Conservation (phyloP, 1,140 invertebrate genomes). For the Drosophila rufa region DNA sequence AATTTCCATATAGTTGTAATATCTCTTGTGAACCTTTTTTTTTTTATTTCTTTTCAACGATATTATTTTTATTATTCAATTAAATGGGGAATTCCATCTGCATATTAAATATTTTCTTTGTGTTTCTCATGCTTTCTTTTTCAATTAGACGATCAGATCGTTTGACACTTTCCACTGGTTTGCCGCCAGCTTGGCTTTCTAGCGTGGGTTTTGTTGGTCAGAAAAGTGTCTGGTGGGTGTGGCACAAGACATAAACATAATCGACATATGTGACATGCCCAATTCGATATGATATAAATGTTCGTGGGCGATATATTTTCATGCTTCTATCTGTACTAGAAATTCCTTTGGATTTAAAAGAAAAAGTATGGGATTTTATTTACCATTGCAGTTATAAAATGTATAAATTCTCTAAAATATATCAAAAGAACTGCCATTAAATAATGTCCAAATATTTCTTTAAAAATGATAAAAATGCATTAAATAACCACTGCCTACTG, state of each 20-base stretch:
- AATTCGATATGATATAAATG: slow-evolving; percentile 10
- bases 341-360: background rate
- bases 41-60: slow-evolving; percentile 8
- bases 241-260: slow-evolving; percentile 6
- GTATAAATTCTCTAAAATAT: no score
- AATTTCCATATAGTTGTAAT: slow-evolving; percentile 31
- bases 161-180: slow-evolving; percentile 56
- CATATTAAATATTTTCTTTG: slow-evolving; percentile 26
- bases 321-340: background rate
- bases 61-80: slow-evolving; percentile 38
- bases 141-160: slow-evolving; percentile 30
- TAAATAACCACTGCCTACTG: slow-evolving; percentile 9
- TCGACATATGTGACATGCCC: background rate
- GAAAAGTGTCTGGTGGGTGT: slow-evolving; percentile 34
- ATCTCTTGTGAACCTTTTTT: slow-evolving; percentile 16
- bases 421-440: no score
- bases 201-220: slow-evolving; percentile 31
- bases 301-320: slow-evolving; percentile 24
- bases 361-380: background rate
- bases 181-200: slow-evolving; percentile 20
- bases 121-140: slow-evolving; percentile 45
- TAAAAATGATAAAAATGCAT: background rate
- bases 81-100: slow-evolving; percentile 24
- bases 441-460: background rate
- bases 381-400: no score